Base-by-base conservation (phyloP, 2,113 vertebrate genomes). In the Patagioenas fasciata region DNA sequence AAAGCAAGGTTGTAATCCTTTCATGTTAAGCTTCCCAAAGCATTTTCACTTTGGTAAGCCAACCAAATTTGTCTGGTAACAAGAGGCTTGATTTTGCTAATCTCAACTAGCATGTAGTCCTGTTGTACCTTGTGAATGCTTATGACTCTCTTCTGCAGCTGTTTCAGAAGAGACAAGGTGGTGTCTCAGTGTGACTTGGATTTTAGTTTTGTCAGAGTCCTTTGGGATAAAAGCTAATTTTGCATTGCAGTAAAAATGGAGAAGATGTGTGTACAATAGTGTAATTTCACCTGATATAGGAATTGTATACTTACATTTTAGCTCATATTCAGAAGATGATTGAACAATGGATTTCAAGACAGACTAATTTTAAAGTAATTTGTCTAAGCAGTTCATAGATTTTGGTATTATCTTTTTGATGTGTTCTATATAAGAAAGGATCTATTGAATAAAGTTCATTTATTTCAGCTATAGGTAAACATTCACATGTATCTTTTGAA, bases 391-490 rank as follows among this genome's bases (percentile, higher is more conserved):
- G 13, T 91, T 69, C 19, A 11, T 36, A 71, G 61, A 61, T 70
- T 44, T 50, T 61, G 44, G 29, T 51, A 28, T 78, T 85, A 71
- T 85, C 54, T 81, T 89, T 89, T 80, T 57, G 34, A 73, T 67
- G 69, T 53, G 40, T 75, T 57, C 50, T 62, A 5, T 88, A 54
- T 18, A 81, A 83, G 44, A 90, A 88, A 89, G 40, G 8, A 73
- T 87, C 54, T 85, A 25, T 73, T 74, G 36, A 65, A 47, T 73
- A 13, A 58, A 79, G 67, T 87, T 96, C 51, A 72, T 95, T 82
- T 71, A 32, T 88, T 87, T 92, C 92, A 94, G 94, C 84, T 96
- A 81, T 75, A 92, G 53, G 65, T 92, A 91, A 96, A 89, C n/a
- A 80, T 70, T 84, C 29, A 9, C 44, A 47, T 57, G 29, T 90